Conservation (phyloP, 2,113 vertebrate species). For the Campylorhamphus procurvoides region DNA sequence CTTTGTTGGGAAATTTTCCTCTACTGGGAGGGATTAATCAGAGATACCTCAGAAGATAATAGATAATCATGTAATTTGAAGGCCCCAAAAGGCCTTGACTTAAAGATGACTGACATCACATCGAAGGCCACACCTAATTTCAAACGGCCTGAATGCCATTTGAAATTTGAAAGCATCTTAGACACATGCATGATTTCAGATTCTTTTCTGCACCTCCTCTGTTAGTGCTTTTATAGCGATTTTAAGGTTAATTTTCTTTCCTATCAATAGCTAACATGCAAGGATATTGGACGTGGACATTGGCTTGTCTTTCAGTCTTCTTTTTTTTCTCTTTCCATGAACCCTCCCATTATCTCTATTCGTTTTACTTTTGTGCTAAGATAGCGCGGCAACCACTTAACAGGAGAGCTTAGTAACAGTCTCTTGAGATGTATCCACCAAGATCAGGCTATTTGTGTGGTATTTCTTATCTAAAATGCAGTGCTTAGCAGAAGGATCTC, state of each 20-base stretch:
- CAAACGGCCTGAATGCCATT: not conserved
- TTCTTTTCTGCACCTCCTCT: not conserved
- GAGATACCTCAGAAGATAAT: not conserved
- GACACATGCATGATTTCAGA: not conserved
- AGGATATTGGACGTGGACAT: not conserved
- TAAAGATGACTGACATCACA: not conserved
- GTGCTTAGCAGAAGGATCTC: not conserved
- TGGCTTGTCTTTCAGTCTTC: not conserved
- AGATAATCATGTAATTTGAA: not conserved
- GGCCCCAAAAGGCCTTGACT: not conserved
- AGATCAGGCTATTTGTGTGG: not conserved
- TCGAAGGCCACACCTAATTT: not conserved
- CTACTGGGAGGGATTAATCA: not conserved
- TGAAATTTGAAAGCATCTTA: not conserved
- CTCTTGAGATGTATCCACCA: not conserved
- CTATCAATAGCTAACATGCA: not conserved
- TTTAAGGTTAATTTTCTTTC: not conserved
- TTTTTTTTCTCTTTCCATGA: not conserved
- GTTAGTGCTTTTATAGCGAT: not conserved
- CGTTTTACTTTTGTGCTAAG: not conserved
- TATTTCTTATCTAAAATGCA: not conserved
- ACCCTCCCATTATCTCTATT: not conserved
- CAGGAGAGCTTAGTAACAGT: rapidly evolving
- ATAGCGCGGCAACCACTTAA: not conserved
- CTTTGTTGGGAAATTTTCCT: not conserved